A percentile compares a stretch with the other conserved stretches of the same genome.
phyloP scores from a whole-genome alignment of 2,888 invertebrate species.

The Plebejus argus region DNA sequence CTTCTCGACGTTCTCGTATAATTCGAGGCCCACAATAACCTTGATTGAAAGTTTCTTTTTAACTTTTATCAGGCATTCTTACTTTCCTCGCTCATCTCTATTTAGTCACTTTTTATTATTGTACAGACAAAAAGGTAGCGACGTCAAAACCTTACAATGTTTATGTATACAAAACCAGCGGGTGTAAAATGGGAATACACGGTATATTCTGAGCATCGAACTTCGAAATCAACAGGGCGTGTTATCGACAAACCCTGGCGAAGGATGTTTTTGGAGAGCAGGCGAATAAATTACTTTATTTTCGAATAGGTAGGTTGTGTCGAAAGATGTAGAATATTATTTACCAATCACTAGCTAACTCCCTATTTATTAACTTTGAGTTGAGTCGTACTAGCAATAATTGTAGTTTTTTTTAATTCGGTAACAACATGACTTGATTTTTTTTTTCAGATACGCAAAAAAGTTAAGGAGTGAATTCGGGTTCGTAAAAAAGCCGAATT shows the following conservation, averaged over 20 bases:
- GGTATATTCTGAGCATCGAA: slow-evolving; percentile 22
- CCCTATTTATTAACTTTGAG: not conserved
- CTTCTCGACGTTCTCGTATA: slow-evolving; percentile 21
- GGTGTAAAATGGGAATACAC: slow-evolving; percentile 15
- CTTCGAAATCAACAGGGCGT: slow-evolving; percentile 28
- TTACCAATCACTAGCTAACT: too few species aligned
- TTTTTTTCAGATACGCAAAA: not conserved
- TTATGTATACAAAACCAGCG: slow-evolving; percentile 15
- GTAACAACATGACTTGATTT: not conserved
- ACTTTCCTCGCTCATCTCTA: not conserved
- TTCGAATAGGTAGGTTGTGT: not conserved
- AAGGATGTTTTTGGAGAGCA: slow-evolving; percentile 20
- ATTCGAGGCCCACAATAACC: slow-evolving; percentile 3
- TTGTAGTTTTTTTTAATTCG: not conserved
- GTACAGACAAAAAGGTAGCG: slow-evolving; percentile 1
- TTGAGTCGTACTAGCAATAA: not conserved
- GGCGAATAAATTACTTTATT: slow-evolving; percentile 10
- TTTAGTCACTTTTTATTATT: not conserved
- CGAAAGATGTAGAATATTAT: not conserved
- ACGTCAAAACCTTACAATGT: slow-evolving; percentile 7
- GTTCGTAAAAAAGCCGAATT: not conserved
- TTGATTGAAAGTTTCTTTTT: not conserved
- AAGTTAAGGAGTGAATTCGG: not conserved
- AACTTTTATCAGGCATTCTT: not conserved
- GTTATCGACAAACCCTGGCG: slow-evolving; percentile 25